These are phyloP conservation scores for Melanchra persicariae DNA, from an alignment of 2,888 invertebrate genomes.

Conservation along the genomic window DNA sequence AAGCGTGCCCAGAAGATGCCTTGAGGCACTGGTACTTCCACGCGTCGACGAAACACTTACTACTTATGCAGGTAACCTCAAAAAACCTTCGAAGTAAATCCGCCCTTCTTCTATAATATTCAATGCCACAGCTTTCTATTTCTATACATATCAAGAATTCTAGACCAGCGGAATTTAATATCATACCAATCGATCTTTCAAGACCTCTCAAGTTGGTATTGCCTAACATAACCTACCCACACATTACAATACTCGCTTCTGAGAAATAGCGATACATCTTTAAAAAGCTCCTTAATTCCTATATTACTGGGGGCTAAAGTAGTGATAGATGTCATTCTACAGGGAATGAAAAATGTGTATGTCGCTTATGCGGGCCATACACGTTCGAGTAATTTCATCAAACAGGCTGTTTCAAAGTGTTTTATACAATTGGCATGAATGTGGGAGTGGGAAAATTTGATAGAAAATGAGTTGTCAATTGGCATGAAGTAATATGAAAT, in stretches of 20 bases:
- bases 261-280: slow-evolving; percentile 40
- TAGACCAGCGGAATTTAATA: slow-evolving; percentile 47
- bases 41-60: no score
- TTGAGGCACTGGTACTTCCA: no score
- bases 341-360: slow-evolving; percentile 7
- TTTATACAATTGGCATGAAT: no score
- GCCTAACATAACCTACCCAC: not conserved
- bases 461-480: no score
- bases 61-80: not conserved
- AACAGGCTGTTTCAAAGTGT: no score
- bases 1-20: no score
- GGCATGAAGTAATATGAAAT: no score
- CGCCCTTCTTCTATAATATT: not conserved
- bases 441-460: no score
- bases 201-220: slow-evolving; percentile 28
- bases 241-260: slow-evolving; percentile 8
- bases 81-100: not conserved
- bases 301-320: slow-evolving; percentile 1
- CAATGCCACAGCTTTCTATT: slow-evolving; percentile 4
- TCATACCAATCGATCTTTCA: slow-evolving; percentile 38
- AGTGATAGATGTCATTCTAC: slow-evolving; percentile 29
- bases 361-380: no score
- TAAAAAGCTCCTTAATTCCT: slow-evolving; percentile 13
- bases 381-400: no score
- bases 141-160: slow-evolving; percentile 9